Conservation (phyloP, 1,140 invertebrate genomes). For the Vollenhovia emeryi region DNA sequence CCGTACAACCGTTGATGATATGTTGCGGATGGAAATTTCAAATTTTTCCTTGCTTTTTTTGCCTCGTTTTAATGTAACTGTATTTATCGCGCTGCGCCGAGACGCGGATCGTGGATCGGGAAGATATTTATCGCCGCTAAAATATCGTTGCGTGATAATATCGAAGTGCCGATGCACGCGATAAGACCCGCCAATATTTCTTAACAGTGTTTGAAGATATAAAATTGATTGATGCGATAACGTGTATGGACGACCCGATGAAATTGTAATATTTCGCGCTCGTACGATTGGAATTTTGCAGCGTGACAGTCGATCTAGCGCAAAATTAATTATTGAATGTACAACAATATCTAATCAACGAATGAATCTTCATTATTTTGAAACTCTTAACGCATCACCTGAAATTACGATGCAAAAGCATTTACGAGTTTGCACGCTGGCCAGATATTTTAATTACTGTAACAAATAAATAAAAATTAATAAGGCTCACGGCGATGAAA, state of each 20-base stretch:
- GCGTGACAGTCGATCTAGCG: no score
- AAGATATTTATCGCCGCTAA: not conserved
- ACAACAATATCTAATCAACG: not conserved
- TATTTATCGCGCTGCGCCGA: not conserved
- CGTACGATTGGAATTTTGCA: not conserved
- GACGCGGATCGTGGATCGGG: not conserved
- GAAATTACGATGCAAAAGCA: not conserved
- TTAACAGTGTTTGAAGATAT: not conserved
- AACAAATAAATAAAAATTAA: no score
- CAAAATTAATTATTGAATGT: not conserved
- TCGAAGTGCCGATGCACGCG: not conserved
- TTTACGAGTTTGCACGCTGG: not conserved
- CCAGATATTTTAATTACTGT: not conserved
- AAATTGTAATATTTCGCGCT: not conserved
- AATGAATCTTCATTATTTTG: not conserved
- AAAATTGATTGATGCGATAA: constrained; percentile 11
- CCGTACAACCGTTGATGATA: not conserved
- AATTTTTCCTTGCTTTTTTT: not conserved
- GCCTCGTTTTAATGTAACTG: not conserved
- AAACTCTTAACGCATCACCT: not conserved
- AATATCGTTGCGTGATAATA: constrained; percentile 1
- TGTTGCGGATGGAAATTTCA: not conserved
- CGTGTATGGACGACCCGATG: not conserved
- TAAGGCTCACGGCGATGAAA: no score
- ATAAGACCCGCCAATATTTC: not conserved